Evolutionary conservation across 2,888 invertebrate species (phyloP).

Genomic region (Oxytorus armatus): DNA sequence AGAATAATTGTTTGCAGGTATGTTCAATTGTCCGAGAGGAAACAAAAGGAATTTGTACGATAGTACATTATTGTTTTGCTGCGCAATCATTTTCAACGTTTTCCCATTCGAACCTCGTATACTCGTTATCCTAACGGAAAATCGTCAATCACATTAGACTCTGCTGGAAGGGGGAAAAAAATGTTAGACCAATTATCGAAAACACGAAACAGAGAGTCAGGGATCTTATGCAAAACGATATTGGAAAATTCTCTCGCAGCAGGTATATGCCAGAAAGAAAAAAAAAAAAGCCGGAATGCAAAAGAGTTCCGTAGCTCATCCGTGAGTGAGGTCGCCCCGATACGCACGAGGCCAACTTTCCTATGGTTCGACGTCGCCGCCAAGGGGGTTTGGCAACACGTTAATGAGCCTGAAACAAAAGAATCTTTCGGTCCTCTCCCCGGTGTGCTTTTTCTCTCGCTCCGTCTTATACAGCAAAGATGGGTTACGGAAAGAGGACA

Average conservation of each 20-base stretch:
- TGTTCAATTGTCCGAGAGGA: too few relatives aligned
- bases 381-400: constrained; percentile 81
- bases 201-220: background rate
- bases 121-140: background rate
- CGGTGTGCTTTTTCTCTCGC: constrained; percentile 30
- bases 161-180: background rate
- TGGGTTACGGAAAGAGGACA: constrained; percentile 44
- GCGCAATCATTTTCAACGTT: too few relatives aligned
- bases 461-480: constrained; percentile 32
- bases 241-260: constrained; percentile 43
- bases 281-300: constrained; percentile 48
- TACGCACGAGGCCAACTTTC: constrained; percentile 41
- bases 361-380: constrained; percentile 34
- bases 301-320: constrained; percentile 24
- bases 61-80: too few relatives aligned
- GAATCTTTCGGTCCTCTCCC: constrained; percentile 74
- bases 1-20: too few relatives aligned
- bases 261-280: constrained; percentile 28
- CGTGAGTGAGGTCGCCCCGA: constrained; percentile 27
- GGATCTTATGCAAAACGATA: constrained; percentile 29
- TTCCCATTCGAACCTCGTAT: too few relatives aligned
- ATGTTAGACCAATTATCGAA: constrained; percentile 12
- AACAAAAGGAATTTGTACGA: background rate
- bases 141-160: background rate
- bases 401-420: constrained; percentile 84